Conservation (phyloP, 2,888 invertebrate species). For the Cataglyphis altisquamis region DNA sequence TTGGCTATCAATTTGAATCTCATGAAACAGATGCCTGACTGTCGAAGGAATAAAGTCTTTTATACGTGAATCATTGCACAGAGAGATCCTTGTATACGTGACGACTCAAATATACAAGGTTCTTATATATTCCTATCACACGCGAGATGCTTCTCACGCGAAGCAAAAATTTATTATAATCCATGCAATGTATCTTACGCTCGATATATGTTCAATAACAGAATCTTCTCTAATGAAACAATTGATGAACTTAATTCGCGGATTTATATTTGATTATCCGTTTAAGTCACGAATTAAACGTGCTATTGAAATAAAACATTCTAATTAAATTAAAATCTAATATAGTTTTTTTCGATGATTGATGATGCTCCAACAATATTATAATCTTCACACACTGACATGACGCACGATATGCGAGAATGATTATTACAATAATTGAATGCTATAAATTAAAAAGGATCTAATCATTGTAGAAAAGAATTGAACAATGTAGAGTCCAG, state of each 20-base stretch:
- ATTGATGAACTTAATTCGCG: constrained; percentile 9
- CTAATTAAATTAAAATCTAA: constrained; percentile 6
- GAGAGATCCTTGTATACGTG: constrained; percentile 21
- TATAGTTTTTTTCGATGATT: not conserved
- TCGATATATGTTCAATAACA: constrained; percentile 12
- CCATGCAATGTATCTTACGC: not conserved
- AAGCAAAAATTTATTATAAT: constrained; percentile 19
- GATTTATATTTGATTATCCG: not conserved
- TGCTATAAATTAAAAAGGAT: constrained; percentile 18
- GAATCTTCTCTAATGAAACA: constrained; percentile 4
- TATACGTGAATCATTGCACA: constrained; percentile 1
- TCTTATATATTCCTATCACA: constrained; percentile 2
- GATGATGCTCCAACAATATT: not conserved
- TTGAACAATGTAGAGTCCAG: not conserved
- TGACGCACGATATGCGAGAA: constrained; percentile 17
- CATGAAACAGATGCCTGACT: not conserved
- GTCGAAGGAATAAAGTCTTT: not conserved
- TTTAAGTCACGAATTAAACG: constrained; percentile 12
- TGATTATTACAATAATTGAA: constrained; percentile 14
- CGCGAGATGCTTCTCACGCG: constrained; percentile 38
- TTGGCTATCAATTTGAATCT: constrained; percentile 30
- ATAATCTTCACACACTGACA: not conserved
- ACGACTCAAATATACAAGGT: constrained; percentile 10
- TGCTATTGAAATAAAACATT: not conserved
- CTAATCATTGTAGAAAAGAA: not conserved